Base-by-base conservation (phyloP, 2,113 vertebrate genomes). In the Siniperca chuatsi region DNA sequence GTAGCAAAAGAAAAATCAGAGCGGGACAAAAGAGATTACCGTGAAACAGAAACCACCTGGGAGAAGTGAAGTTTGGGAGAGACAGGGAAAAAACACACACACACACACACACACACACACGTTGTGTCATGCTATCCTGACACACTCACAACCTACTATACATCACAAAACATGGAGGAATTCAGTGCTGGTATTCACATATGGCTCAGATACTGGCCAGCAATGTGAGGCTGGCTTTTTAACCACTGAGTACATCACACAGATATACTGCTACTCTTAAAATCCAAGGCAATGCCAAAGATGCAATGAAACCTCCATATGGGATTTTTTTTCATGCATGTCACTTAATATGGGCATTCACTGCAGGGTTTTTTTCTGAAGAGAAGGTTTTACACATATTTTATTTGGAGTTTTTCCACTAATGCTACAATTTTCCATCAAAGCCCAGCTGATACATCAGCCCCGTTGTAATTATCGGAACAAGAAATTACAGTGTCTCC, bases 181-280 rank as follows among this genome's bases (percentile, higher is more conserved):
- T 65, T 80, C 54, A 60, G 23, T 12, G 16, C 33, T 78, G 74
- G 15, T 69, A 71, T 74, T 88, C 83, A 79, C 86, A 91, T 72
- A 87, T 86, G 86, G 79, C 79, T 88, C 74, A 66, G 62, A 83
- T 16, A 35, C 62, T 29, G 76, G 44, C 55, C 40, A 6, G 67
- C 29, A 25, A 72, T 85, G 60, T 23, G 16, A 75, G 60, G 35
- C 70, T 71, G 78, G 35, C 79, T 57, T 79, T 70, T 75, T 40
- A 40, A 66, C 35, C 29, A 7, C 40, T 1, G 68, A 62, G 52
- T 12, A 8, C 10, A 33, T 87, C 82, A 71, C 60, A 50, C 66
- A 37, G 71, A 87, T 91, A 25, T 54, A 70, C 73, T 50, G 83
- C 61, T 79, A 33, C 81, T 67, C 44, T 75, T 68, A 40, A 4